Evolutionary conservation across 1,140 invertebrate genomes (phyloP).

Genomic region (Maniola jurtina): DNA sequence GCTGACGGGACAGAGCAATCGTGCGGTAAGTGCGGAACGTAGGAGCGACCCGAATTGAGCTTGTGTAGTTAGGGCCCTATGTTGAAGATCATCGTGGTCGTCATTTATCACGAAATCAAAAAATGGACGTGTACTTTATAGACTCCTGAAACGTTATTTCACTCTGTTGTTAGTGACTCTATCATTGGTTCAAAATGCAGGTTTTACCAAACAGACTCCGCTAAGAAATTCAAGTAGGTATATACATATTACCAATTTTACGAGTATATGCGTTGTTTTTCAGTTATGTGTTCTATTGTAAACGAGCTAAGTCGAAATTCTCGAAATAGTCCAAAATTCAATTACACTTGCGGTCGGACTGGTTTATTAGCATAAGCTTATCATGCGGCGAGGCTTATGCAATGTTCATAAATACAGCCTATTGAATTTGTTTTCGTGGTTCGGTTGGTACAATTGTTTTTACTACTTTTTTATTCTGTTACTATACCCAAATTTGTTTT

Average conservation of each 20-base stretch:
- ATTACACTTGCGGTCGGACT: constrained; percentile 15
- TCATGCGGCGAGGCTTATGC: constrained; percentile 15
- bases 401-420: constrained; percentile 10
- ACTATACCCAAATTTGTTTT: neutral
- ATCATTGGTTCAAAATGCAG: no score
- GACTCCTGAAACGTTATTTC: no score
- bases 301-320: constrained; percentile 11
- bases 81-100: no score
- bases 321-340: constrained; percentile 20
- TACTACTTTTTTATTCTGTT: neutral
- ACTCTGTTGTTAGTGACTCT: no score
- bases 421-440: constrained; percentile 7
- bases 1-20: no score
- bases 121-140: no score
- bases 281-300: constrained; percentile 8
- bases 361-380: constrained; percentile 19
- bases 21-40: no score
- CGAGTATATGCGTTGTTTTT: neutral
- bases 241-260: neutral
- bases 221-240: neutral
- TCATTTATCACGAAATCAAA: no score
- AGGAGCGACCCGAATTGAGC: no score
- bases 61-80: no score
- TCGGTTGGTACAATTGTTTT: constrained; percentile 4
- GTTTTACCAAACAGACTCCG: no score